Evolutionary conservation across 2,113 vertebrate species (phyloP).

Genomic region (Sarotherodon lohbergeri): DNA sequence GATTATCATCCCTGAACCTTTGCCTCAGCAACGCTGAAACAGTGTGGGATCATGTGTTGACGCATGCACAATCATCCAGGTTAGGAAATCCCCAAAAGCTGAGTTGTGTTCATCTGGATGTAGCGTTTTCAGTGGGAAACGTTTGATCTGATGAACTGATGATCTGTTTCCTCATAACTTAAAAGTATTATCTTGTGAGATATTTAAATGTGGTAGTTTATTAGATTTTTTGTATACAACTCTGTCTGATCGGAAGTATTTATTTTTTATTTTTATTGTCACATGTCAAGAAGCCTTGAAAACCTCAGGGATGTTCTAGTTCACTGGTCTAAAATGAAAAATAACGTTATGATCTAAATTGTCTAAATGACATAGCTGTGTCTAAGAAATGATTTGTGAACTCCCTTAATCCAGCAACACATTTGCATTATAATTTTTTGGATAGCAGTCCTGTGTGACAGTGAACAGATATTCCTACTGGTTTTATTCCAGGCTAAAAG

Average conservation of each 20-base stretch:
- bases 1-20: too few relatives aligned
- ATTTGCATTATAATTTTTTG: not conserved
- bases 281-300: not conserved
- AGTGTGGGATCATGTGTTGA: too few relatives aligned
- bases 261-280: too few relatives aligned
- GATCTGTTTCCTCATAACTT: not conserved
- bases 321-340: not conserved
- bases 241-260: too few relatives aligned
- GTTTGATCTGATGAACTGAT: not conserved
- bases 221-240: not conserved
- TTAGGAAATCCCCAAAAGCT: too few relatives aligned
- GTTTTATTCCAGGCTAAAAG: not conserved
- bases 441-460: not conserved
- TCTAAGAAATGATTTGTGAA: not conserved
- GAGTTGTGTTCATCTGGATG: too few relatives aligned
- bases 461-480: not conserved
- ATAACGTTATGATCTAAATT: not conserved
- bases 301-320: not conserved
- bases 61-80: too few relatives aligned
- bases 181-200: not conserved
- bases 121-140: too few relatives aligned
- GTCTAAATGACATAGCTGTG: not conserved
- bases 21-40: too few relatives aligned
- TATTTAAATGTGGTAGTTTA: not conserved
- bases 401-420: not conserved